Evolutionary conservation across 1,140 invertebrate genomes (phyloP), one percentile per base, ranked within the genome.

Genomic region (Bradysia coprophila): DNA sequence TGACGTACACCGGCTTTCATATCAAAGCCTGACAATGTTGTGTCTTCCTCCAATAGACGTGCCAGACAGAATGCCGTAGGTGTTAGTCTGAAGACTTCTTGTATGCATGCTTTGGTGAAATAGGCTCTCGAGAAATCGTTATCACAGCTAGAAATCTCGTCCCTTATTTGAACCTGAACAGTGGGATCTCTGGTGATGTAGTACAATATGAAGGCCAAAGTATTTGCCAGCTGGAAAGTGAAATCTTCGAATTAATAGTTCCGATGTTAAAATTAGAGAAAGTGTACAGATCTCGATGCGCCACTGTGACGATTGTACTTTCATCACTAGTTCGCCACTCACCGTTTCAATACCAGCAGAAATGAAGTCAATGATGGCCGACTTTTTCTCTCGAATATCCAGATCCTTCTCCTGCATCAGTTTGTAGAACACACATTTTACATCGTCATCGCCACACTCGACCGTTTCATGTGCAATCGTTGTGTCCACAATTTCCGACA

Each of bases 261-360:
- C n/a, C n/a, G n/a, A n/a, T n/a, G n/a, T n/a, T n/a, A n/a, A n/a
- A n/a, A n/a, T n/a, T n/a, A n/a, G n/a, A n/a, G n/a, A n/a, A n/a
- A n/a, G n/a, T n/a, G n/a, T n/a, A n/a, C n/a, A n/a, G n/a, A n/a
- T n/a, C n/a, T n/a, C n/a, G n/a, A n/a, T n/a, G n/a, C n/a, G n/a
- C n/a, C n/a, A n/a, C n/a, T n/a, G n/a, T n/a, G n/a, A n/a, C n/a
- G n/a, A n/a, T n/a, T n/a, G n/a, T n/a, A n/a, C n/a, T n/a, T n/a
- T n/a, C n/a, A n/a, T n/a, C n/a, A n/a, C n/a, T n/a, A n/a, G n/a
- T n/a, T n/a, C n/a, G n/a, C n/a, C n/a, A n/a, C n/a, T 66, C 55
- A 83, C 80, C 48, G 84, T 87, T 59, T 86, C 80, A 56, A 88
- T 87, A 37, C 83, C 84, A 20, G 82, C 81, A 2, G 82, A 80